phyloP scores from a whole-genome alignment of 2,888 invertebrate genomes.

The Xestobium rufovillosum region DNA sequence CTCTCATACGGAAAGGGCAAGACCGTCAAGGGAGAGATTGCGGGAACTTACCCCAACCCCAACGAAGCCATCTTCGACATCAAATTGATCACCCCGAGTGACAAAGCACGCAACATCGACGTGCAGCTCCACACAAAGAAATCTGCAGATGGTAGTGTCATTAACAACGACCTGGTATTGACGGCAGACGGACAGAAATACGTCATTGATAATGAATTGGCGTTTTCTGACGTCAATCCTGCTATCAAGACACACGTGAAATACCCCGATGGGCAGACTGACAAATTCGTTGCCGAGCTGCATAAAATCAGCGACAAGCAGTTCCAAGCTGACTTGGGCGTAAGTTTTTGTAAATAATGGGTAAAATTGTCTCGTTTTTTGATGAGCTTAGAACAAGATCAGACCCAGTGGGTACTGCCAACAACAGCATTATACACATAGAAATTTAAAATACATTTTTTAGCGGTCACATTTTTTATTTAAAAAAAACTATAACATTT shows the following conservation, averaged over 20 bases:
- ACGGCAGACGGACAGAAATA: slow-evolving; percentile 54
- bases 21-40: slow-evolving; percentile 38
- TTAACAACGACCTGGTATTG: slow-evolving; percentile 41
- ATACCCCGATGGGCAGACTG: slow-evolving; percentile 44
- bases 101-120: slow-evolving; percentile 47
- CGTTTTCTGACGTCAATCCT: slow-evolving; percentile 48
- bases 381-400: too few relatives aligned
- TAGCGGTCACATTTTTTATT: too few relatives aligned
- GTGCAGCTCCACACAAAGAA: slow-evolving; percentile 42
- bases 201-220: slow-evolving; percentile 47
- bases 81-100: slow-evolving; percentile 44
- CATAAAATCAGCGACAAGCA: slow-evolving; percentile 50
- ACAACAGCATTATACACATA: too few relatives aligned
- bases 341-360: slow-evolving; percentile 11
- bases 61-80: slow-evolving; percentile 44
- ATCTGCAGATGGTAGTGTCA: slow-evolving; percentile 29
- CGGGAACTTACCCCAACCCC: slow-evolving; percentile 32
- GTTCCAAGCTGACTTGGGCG: slow-evolving; percentile 49
- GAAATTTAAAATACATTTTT: too few relatives aligned
- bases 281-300: slow-evolving; percentile 42
- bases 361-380: too few relatives aligned
- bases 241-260: slow-evolving; percentile 50
- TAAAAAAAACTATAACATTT: too few relatives aligned
- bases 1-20: slow-evolving; percentile 40
- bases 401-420: too few relatives aligned